These are phyloP conservation scores for Sarcophaga bullata DNA, from an alignment of 1,140 invertebrate species.

Conservation along the genomic window DNA sequence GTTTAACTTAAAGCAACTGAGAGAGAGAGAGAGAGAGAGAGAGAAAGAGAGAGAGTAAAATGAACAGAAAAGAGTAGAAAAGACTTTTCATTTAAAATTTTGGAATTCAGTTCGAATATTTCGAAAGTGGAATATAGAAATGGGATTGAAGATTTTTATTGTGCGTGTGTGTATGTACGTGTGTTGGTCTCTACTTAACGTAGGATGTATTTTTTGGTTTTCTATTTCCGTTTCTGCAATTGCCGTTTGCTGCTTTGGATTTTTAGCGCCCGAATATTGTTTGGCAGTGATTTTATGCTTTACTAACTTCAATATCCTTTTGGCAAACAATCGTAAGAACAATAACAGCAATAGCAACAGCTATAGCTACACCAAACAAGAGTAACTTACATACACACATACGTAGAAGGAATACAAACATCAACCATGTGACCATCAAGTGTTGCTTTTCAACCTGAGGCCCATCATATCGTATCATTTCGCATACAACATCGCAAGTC, in stretches of 20 bases:
- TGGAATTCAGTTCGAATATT: neutral
- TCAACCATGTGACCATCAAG: slow-evolving; percentile 12
- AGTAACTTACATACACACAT: neutral
- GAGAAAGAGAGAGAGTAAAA: neutral
- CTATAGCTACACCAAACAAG: neutral
- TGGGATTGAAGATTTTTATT: neutral
- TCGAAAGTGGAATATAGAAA: neutral
- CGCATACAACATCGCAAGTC: neutral
- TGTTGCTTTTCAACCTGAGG: slow-evolving; percentile 40
- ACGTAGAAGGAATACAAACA: neutral
- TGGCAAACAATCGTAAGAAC: neutral
- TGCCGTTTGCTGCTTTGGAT: slow-evolving; percentile 11
- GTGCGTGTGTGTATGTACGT: neutral
- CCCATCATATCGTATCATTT: neutral
- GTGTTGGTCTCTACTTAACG: too few species aligned
- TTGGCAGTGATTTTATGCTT: slow-evolving; percentile 39
- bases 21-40: neutral
- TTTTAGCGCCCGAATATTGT: slow-evolving; percentile 29
- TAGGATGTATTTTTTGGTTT: neutral
- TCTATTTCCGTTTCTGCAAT: neutral
- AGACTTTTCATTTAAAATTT: slow-evolving; percentile 20
- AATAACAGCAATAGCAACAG: neutral
- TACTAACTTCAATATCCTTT: slow-evolving; percentile 23
- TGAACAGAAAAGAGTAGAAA: neutral
- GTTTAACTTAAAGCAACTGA: neutral